phyloP scores from a whole-genome alignment of 2,888 invertebrate genomes.

The Thelaira solivaga region DNA sequence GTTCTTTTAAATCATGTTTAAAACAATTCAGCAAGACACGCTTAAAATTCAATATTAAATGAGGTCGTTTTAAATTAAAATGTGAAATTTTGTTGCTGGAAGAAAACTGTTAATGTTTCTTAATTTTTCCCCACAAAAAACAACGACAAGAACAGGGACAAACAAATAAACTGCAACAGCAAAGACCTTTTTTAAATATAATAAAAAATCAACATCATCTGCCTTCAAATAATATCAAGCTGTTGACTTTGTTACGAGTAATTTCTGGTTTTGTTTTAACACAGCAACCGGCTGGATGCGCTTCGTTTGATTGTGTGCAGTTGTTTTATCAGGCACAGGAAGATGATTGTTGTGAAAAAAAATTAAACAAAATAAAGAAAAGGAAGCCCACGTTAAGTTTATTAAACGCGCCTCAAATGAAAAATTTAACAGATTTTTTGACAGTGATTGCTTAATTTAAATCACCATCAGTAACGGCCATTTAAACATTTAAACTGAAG shows the following conservation, averaged over 20 bases:
- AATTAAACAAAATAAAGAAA: background rate
- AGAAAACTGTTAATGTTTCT: conserved; percentile 10
- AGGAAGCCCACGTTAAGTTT: conserved; percentile 49
- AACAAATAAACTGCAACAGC: background rate
- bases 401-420: conserved; percentile 62
- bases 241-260: conserved; percentile 1
- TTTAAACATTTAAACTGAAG: conserved; percentile 1
- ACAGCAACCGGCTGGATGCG: conserved; percentile 61
- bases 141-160: background rate
- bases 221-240: conserved; percentile 14
- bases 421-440: conserved; percentile 70
- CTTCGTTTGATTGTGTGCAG: conserved; percentile 48
- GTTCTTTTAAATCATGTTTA: background rate
- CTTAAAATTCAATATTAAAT: background rate
- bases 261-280: conserved; percentile 52
- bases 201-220: conserved; percentile 11
- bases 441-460: conserved; percentile 72
- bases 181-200: background rate
- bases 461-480: conserved; percentile 63
- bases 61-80: background rate
- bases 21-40: conserved; percentile 21
- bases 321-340: conserved; percentile 10
- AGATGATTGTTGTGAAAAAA: conserved; percentile 12
- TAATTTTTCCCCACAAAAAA: background rate
- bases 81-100: background rate